phyloP scores from a whole-genome alignment of 2,797 vertebrate genomes.

The Rhyacichthys aspro region DNA sequence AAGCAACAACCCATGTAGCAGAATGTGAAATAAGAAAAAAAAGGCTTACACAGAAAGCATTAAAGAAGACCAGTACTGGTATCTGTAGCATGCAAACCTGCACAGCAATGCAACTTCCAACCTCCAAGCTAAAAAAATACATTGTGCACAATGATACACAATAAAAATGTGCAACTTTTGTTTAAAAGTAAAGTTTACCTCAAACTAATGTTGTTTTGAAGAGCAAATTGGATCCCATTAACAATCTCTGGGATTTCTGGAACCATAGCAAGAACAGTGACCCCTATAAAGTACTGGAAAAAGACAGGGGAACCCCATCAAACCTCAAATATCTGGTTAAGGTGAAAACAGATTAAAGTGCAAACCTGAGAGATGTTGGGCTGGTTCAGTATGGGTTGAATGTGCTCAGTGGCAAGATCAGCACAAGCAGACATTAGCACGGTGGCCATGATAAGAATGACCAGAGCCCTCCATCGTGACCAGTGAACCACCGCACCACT shows the following conservation, averaged over 20 bases:
- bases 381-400: conserved; percentile 87
- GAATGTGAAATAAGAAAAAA: neutral
- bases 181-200: conserved; percentile 74
- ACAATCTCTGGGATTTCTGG: conserved; percentile 91
- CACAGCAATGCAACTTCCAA: conserved; percentile 89
- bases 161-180: neutral
- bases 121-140: conserved; percentile 83
- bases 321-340: neutral
- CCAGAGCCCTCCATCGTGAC: conserved; percentile 84
- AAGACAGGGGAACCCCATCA: neutral
- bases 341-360: neutral
- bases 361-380: conserved; percentile 87
- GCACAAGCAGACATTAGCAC: conserved; percentile 89
- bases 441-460: conserved; percentile 85
- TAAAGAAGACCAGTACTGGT: conserved; percentile 88
- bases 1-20: neutral
- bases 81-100: conserved; percentile 97
- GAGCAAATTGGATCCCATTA: conserved; percentile 91
- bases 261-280: conserved; percentile 88
- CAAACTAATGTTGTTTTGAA: conserved; percentile 90
- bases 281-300: conserved; percentile 88
- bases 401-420: conserved; percentile 88
- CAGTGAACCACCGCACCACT: conserved; percentile 81
- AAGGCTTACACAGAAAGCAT: conserved; percentile 86
- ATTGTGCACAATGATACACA: neutral